Evolutionary conservation across 1,140 invertebrate species (phyloP), one percentile per base, ranked within the genome.

Genomic region (Phymorhynchus buccinoides): DNA sequence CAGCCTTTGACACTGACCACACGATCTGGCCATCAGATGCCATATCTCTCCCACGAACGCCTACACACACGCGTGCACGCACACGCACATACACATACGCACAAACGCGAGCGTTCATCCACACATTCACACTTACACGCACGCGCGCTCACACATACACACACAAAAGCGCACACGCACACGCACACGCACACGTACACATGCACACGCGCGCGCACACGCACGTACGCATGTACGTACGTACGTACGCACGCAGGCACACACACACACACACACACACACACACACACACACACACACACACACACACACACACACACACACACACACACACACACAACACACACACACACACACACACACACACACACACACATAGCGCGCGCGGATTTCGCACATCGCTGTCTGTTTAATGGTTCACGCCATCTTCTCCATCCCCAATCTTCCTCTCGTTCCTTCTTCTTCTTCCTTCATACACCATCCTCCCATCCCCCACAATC

Each of bases 111-210:
- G n/a, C n/a, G n/a, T n/a, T n/a, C n/a, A n/a, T n/a, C n/a, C 56
- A 62, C 56, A 22, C 56, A 62, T 27, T 3, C 56, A 62, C 56
- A 22, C 56, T 22, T 22, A 62, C 7, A 62, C 56, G 27, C 56
- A 62, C 56, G 27, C 56, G 27, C 56, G n/a, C 56, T 27, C 56
- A 62, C 56, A 62, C 6, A 62, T 27, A 62, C 56, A 62, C 56
- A 62, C 56, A 3, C 56, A 62, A 4, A 37, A 6, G 0, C 71
- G 18, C 71, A 37, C 16, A 37, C 71, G 37, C 71, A 37, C 71
- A 73, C 71, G 37, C 71, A 35, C 71, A 73, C 30, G 37, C 66
- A 68, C 66, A 68, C 66, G n/a, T 27, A 68, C 66, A 68, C 66
- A 68, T 27, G n/a, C 66, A 68, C 66, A 68, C 66, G n/a, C 66